Evolutionary conservation across 2,888 invertebrate genomes (phyloP).

Genomic region (Agrotis clavis): DNA sequence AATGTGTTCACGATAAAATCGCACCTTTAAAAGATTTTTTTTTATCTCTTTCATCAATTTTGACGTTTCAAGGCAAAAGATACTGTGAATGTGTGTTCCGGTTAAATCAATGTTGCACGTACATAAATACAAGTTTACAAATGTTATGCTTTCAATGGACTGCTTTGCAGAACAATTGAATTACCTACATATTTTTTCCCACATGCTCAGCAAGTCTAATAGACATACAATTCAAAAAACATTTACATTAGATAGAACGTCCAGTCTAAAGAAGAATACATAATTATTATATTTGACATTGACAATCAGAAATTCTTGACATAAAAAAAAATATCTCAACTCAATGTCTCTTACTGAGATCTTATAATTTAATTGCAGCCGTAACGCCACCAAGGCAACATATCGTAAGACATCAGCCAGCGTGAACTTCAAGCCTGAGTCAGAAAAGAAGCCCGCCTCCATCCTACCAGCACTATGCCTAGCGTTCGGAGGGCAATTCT

Average conservation of each 20-base stretch:
- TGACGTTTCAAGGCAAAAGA: slow-evolving; percentile 46
- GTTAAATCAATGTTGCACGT: slow-evolving; percentile 1
- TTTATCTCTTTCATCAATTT: slow-evolving; percentile 39
- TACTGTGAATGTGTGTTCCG: slow-evolving; percentile 5
- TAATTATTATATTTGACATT: slow-evolving; percentile 2
- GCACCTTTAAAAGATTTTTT: slow-evolving; percentile 19
- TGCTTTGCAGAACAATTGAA: slow-evolving; percentile 13
- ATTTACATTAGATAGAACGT: neutral
- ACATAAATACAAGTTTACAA: slow-evolving; percentile 17
- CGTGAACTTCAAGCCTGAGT: slow-evolving; percentile 93
- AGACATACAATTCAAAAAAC: neutral
- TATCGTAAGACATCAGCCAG: slow-evolving; percentile 93
- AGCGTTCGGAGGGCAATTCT: slow-evolving; percentile 96
- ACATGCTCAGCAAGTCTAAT: neutral
- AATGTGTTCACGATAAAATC: slow-evolving; percentile 10
- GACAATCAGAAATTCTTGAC: neutral
- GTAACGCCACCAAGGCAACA: slow-evolving; percentile 90
- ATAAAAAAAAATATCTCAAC: slow-evolving; percentile 6
- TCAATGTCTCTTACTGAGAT: neutral
- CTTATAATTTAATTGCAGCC: slow-evolving; percentile 65
- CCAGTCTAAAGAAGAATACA: neutral
- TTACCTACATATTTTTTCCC: slow-evolving; percentile 10
- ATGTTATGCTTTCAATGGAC: slow-evolving; percentile 8
- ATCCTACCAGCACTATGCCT: slow-evolving; percentile 96
- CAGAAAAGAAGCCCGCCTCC: slow-evolving; percentile 94